A percentile compares a stretch with the other conserved stretches of the same genome.
phyloP scores from a whole-genome alignment of 2,113 vertebrate species.

The Globicephala melas region DNA sequence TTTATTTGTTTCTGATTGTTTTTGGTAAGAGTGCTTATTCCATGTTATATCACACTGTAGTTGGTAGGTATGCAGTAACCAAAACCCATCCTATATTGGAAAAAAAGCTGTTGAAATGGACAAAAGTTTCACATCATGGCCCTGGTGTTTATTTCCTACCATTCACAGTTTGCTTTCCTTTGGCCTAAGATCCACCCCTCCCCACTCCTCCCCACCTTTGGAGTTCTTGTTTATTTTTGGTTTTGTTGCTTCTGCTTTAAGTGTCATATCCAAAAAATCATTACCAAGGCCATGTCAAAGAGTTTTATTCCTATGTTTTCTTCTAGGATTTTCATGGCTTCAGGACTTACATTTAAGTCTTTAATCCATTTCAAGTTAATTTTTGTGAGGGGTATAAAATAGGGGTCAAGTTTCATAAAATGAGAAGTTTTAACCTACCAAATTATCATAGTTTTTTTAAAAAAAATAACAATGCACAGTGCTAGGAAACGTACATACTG shows the following conservation, averaged over 20 bases:
- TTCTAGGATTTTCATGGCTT: too few relatives aligned
- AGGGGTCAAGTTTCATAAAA: neutral
- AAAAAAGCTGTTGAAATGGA: neutral
- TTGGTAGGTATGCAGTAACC: slow-evolving; percentile 5
- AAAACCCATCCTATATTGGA: neutral
- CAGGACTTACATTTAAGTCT: too few relatives aligned
- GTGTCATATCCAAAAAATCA: too few relatives aligned
- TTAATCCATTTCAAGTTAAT: too few relatives aligned
- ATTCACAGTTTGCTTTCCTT: neutral
- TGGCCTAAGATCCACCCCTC: neutral
- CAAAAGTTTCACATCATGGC: slow-evolving; percentile 6
- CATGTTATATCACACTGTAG: neutral
- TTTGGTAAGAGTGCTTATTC: neutral
- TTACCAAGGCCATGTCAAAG: too few relatives aligned
- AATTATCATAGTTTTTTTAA: neutral
- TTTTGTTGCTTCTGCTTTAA: too few relatives aligned
- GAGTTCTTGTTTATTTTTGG: neutral
- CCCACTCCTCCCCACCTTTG: too few relatives aligned
- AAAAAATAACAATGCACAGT: neutral
- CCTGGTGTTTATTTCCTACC: neutral
- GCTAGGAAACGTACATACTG: neutral
- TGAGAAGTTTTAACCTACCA: neutral
- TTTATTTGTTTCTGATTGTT: neutral
- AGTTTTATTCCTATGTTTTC: too few relatives aligned
- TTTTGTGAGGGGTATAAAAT: too few relatives aligned